Evolutionary conservation across 1,140 invertebrate genomes (phyloP), one percentile per base, ranked within the genome.

Genomic region (Lepidotrigona ventralis): DNA sequence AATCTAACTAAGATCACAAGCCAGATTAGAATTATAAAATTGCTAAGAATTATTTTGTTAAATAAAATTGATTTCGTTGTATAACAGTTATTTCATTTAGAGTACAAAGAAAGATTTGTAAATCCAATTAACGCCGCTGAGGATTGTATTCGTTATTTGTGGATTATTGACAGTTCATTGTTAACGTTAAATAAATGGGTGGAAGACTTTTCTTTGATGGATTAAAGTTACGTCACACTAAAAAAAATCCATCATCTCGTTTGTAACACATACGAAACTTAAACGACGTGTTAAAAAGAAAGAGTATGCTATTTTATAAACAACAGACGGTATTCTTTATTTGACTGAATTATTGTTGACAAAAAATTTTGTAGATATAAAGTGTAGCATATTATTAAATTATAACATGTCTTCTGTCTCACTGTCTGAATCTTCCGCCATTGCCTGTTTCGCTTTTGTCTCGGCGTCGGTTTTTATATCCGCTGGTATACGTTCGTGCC

Each of bases 381-480:
- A 76, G 86, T 89, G 85, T 60, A 74, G 72, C 81, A 39, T 15
- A 74, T 69, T 85, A 39, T 75, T 63, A 46, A 60, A n/a, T 72
- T n/a, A 23, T 93, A 84, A 96, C 94, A 96, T 95, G 81, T 97
- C 97, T 89, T 98, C 97, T 83, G 97, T 96, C 84, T 97, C 97
- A 84, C 97, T 97, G 91, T 98, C 97, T 17, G 96, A 97, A 91
- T 98, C 97, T 85, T 97, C 97, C 90, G 97, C 96, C 91, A 98
- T 95, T n/a, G 97, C 96, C 83, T 96, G 96, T 91, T 97, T 96
- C 21, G 98, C 98, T 93, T 96, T 97, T 58, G 95, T 96, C 91
- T 98, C 97, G 21, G 98, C 98, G 90, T 97, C 96, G 14, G 94
- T 90, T 89, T 95, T 96, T 46, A 97, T 92, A 29, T 94, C 93